phyloP scores from a whole-genome alignment of 2,113 vertebrate species.

The Brachypodius melanocephalos region DNA sequence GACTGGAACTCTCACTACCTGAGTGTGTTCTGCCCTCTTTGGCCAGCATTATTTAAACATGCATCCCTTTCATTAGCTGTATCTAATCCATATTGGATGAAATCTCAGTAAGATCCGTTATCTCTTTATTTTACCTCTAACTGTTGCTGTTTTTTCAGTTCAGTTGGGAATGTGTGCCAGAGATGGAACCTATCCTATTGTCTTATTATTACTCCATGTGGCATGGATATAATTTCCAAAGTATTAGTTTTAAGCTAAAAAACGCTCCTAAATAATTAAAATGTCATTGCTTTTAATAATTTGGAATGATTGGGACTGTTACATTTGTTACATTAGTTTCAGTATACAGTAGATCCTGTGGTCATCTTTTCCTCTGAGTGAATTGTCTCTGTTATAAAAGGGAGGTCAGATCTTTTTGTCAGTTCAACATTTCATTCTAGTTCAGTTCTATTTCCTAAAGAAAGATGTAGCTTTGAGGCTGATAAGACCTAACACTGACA shows the following conservation, averaged over 20 bases:
- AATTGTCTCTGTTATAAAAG: not conserved
- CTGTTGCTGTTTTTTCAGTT: not conserved
- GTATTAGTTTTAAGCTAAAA: not conserved
- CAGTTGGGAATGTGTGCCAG: not conserved
- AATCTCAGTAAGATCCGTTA: rapidly evolving
- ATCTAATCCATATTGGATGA: not conserved
- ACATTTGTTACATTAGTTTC: not conserved
- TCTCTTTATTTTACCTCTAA: not conserved
- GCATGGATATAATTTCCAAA: not conserved
- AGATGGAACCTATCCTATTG: not conserved
- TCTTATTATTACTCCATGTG: not conserved
- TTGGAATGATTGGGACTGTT: not conserved
- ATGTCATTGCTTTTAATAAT: not conserved
- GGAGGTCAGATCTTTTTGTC: not conserved
- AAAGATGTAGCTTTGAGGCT: not conserved
- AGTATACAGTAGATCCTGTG: not conserved
- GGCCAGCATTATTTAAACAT: not conserved
- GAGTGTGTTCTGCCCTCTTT: not conserved
- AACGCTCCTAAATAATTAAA: not conserved
- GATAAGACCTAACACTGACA: not conserved
- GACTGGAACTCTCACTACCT: not conserved
- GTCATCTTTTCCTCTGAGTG: not conserved
- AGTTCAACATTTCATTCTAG: not conserved
- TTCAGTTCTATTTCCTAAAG: not conserved
- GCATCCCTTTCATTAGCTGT: not conserved